Evolutionary conservation across 2,888 invertebrate genomes (phyloP), one percentile per base, ranked within the genome.

Genomic region (Pristionchus maxplancki): DNA sequence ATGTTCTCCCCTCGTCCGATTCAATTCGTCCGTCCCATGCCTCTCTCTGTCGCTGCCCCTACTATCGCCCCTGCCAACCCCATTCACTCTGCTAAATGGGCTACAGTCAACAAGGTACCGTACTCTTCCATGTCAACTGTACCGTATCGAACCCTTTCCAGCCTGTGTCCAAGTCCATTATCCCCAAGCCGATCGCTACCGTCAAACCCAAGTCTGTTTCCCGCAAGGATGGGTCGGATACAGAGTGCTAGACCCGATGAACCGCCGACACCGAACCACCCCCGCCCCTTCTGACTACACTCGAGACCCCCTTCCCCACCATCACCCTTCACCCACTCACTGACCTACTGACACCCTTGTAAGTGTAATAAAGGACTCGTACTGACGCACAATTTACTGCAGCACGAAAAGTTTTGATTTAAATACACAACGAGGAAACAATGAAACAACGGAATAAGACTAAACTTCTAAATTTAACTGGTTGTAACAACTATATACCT

Each of bases 401-500:
- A 28, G 13, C 17, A 24, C 67, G 20, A 34, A 17, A 20, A 67
- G 31, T 17, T 31, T 2, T 34, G 31, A 67, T 31, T 67, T 34
- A 67, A 78, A 78, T 78, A 78, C 78, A 78, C 44, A 44, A 44
- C 78, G 28, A 13, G 44, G 17, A 48, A 78, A 78, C 78, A 78
- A 58, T 58, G 24, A 58, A 78, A 78, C 78, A 78, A 78, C 44
- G 44, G 28, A 71, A 71, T 71, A 9, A 37, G 28, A 78, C 78
- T 78, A 78, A 44, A 40, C 44, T n/a, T 78, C 78, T 78, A 78
- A 15, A 44, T 34, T 78, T 74, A 40, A 74, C 74, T 78, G 37
- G 78, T n/a, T 40, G 24, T 78, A 78, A 78, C 78, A 78, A 78
- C 78, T 78, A 78, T 48, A 44, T 78, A 78, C 78, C 78, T 78